These are phyloP conservation scores for Orientallactaga sibirica DNA, from an alignment of 2,797 vertebrate species.

Conservation along the genomic window DNA sequence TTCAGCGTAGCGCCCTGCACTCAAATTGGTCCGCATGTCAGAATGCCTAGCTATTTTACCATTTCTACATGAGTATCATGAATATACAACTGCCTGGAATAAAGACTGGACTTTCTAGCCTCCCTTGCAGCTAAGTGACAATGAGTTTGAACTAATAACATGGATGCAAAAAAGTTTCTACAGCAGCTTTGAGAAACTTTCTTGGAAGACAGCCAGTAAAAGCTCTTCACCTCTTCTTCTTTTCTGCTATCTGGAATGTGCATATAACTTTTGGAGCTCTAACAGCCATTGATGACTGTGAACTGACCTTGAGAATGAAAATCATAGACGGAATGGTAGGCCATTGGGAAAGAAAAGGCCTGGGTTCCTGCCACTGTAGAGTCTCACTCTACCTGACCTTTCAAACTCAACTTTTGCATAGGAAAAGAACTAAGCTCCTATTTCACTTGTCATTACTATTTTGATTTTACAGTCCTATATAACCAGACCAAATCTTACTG, in stretches of 20 bases:
- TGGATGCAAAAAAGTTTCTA: neutral
- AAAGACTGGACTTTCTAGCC: constrained; percentile 14
- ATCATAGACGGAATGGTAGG: neutral
- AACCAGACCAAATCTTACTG: neutral
- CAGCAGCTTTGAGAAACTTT: neutral
- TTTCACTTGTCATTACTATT: neutral
- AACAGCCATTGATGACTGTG: neutral
- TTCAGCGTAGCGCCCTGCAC: neutral
- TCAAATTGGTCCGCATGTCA: neutral
- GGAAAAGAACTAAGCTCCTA: constrained; percentile 4
- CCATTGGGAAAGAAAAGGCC: neutral
- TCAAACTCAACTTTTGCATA: neutral
- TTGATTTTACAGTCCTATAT: constrained; percentile 16
- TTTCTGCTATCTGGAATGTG: neutral
- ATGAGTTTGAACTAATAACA: constrained; percentile 17
- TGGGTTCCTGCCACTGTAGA: neutral
- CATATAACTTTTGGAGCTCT: neutral
- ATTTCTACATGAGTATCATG: neutral
- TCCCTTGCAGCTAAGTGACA: constrained; percentile 55
- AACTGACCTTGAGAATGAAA: constrained; percentile 17
- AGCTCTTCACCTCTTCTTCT: neutral
- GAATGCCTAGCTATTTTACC: neutral
- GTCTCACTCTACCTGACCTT: neutral
- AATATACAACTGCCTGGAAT: neutral
- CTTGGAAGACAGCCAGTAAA: neutral